A percentile compares a stretch with the other conserved stretches of the same genome.
phyloP scores from a whole-genome alignment of 2,113 vertebrate species.

The Sapajus apella region DNA sequence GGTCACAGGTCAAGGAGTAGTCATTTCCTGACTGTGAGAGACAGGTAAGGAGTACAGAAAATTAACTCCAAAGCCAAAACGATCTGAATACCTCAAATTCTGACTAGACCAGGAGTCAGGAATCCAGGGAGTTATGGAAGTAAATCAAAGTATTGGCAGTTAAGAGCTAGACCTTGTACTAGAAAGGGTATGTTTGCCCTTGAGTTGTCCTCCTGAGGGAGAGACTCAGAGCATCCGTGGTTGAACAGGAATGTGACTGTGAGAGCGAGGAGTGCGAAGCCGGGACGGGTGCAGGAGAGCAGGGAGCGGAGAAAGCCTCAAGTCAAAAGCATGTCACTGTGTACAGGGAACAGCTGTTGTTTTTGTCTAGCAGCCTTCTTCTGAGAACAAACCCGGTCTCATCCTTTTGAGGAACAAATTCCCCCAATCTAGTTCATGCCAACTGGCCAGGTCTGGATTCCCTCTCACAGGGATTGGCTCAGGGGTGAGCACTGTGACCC shows the following conservation, averaged over 20 bases:
- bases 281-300: background rate
- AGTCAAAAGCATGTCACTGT: background rate
- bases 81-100: background rate
- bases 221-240: background rate
- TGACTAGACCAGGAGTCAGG: background rate
- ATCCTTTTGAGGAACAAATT: conserved; percentile 2
- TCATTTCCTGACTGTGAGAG: background rate
- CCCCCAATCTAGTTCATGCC: background rate
- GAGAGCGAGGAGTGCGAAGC: background rate
- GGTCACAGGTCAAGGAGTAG: background rate
- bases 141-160: background rate
- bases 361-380: background rate
- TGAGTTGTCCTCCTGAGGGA: background rate
- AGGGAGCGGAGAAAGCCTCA: background rate
- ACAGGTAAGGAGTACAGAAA: background rate
- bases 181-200: background rate
- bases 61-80: background rate
- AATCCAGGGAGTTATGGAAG: background rate
- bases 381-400: background rate
- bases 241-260: background rate
- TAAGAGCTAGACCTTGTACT: background rate
- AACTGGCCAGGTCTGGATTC: background rate
- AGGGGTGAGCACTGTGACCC: background rate
- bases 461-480: background rate
- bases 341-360: background rate